phyloP scores from a whole-genome alignment of 1,140 invertebrate species.

The Thaumatotibia leucotreta region DNA sequence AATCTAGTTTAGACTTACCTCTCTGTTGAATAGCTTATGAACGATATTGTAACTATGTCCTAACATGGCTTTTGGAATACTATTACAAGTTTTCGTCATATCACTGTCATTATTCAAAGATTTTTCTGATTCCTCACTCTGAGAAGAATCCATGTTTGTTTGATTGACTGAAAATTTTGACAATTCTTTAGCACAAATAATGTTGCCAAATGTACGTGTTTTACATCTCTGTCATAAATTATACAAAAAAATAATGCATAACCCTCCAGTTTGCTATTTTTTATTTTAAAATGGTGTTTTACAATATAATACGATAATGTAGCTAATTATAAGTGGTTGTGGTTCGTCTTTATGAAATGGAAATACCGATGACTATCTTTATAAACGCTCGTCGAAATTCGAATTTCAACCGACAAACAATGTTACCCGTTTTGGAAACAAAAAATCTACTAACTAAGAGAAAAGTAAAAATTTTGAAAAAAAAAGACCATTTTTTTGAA shows the following conservation, averaged over 20 bases:
- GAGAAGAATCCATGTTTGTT: conserved; percentile 66
- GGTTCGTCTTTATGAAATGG: neutral
- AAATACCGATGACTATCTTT: neutral
- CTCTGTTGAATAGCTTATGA: conserved; percentile 68
- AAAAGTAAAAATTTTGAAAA: neutral
- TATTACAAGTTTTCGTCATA: conserved; percentile 39
- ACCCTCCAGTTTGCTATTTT: neutral
- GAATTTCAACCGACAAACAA: neutral
- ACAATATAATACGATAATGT: neutral
- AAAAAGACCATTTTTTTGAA: too few relatives aligned
- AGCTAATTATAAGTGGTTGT: neutral
- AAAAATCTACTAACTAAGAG: neutral
- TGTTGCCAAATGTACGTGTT: conserved; percentile 26
- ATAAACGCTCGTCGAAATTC: neutral
- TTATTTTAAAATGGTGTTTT: neutral
- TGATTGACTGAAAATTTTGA: conserved; percentile 64
- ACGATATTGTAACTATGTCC: conserved; percentile 54
- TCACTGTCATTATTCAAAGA: conserved; percentile 48
- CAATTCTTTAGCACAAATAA: conserved; percentile 25
- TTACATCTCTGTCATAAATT: too few relatives aligned
- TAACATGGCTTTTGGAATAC: conserved; percentile 40
- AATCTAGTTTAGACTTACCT: conserved; percentile 49
- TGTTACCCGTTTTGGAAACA: neutral
- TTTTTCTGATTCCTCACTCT: conserved; percentile 47
- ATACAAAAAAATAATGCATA: neutral